Base-by-base conservation (phyloP, 2,797 vertebrate species). In the Sebastes elongatus region DNA sequence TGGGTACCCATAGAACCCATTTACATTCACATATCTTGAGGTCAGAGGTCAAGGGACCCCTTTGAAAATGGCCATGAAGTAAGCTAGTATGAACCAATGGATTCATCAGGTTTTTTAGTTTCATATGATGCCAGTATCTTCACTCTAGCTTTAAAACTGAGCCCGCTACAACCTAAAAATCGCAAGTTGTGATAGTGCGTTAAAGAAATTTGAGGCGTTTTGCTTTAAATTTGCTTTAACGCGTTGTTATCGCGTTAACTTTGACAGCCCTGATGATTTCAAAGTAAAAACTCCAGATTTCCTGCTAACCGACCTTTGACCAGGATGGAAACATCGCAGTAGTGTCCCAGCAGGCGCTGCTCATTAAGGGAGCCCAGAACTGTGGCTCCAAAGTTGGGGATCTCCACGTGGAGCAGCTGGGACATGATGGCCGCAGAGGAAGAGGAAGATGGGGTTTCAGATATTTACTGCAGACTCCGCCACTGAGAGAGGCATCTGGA, bases 261-360 rank as follows among this genome's bases (percentile, higher is more conserved):
- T 52, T 52, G 46, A 9, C 46, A 52, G 46, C 46, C 46, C 46
- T n/a, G 0, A 52, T 52, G 46, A 52, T 52, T 52, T n/a, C 7
- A 52, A 52, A 52, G 22, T 22, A 53, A 67, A 72, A 60, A 14
- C 10, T 63, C 9, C 5, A 73, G 4, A 28, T 78, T 71, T 81
- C 9, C 18, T 7, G 4, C 10, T 3, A 71, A 86, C 90, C n/a
- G 52, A 95, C 94, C 98, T 95, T 99, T 99, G 90, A 99, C 98
- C 88, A 99, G 94, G 74, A 99, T 99, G 96, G 98, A 99, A 76
- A 99, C 99, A 94, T 99, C 99, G 46, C 99, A 99, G 96, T 99
- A 98, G 49, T 99, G 97, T 86, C 99, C 99, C 95, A 97, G 96
- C 80, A 99, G 96, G 13, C 99, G 95, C 94, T 99, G 99, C 96